A percentile compares a stretch with the other conserved stretches of the same genome.
These are phyloP conservation scores for Matsumyia berberina DNA, from an alignment of 2,888 invertebrate species.

Conservation along the genomic window DNA sequence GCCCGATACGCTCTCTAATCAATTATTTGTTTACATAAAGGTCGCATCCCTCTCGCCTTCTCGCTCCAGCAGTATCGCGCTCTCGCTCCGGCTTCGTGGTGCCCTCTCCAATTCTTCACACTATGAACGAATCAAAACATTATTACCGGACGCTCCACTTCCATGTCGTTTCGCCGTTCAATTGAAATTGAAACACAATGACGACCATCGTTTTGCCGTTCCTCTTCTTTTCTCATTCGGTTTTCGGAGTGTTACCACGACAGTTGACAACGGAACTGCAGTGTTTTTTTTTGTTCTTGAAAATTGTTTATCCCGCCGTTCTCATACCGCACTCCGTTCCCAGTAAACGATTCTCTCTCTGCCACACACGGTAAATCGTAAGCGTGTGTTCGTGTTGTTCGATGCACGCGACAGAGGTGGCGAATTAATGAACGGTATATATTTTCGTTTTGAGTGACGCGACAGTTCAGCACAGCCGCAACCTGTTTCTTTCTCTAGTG, in stretches of 20 bases:
- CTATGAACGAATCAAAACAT: slow-evolving; percentile 74
- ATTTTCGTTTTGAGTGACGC: slow-evolving; percentile 51
- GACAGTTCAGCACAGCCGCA: slow-evolving; percentile 47
- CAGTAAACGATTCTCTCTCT: slow-evolving; percentile 7
- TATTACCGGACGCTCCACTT: slow-evolving; percentile 46
- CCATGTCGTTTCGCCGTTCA: slow-evolving; percentile 22
- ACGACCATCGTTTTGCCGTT: slow-evolving; percentile 70
- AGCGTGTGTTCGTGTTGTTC: slow-evolving; percentile 28
- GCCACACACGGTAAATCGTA: slow-evolving; percentile 10
- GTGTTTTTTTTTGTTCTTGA: slow-evolving; percentile 19
- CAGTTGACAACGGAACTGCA: slow-evolving; percentile 58
- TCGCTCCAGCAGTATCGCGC: not conserved
- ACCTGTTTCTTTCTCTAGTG: slow-evolving; percentile 45
- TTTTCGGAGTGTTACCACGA: slow-evolving; percentile 69
- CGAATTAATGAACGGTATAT: slow-evolving; percentile 62
- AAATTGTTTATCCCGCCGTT: not conserved
- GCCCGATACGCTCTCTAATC: slow-evolving; percentile 55
- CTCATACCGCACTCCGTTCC: slow-evolving; percentile 14
- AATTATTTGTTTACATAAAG: slow-evolving; percentile 76
- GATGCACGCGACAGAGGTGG: slow-evolving; percentile 43
- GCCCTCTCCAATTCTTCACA: slow-evolving; percentile 62
- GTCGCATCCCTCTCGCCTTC: slow-evolving; percentile 69
- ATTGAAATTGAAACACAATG: slow-evolving; percentile 71
- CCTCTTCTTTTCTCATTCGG: slow-evolving; percentile 75
- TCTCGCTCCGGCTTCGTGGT: slow-evolving; percentile 5